phyloP scores from a whole-genome alignment of 2,888 invertebrate species.

The Tenodera sinensis region DNA sequence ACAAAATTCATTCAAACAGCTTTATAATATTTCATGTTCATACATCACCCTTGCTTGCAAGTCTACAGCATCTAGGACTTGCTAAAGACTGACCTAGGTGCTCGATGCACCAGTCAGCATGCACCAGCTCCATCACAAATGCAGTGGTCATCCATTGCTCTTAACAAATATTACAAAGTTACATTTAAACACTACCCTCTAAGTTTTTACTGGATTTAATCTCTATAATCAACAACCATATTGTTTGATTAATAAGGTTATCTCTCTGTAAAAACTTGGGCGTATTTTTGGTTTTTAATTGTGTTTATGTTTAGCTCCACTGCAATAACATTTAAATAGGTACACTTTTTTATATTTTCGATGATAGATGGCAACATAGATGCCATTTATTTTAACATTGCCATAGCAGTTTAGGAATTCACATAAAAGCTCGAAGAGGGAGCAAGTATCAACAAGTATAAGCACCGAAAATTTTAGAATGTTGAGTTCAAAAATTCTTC shows the following conservation, averaged over 20 bases:
- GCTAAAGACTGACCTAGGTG: not conserved
- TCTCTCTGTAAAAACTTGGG: not conserved
- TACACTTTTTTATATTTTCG: not conserved
- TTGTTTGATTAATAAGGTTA: not conserved
- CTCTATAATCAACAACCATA: not conserved
- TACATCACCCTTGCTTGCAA: not conserved
- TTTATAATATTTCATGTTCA: not conserved
- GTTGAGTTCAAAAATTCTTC: not conserved
- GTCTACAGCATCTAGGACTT: not conserved
- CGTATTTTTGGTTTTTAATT: not conserved
- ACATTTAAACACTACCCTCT: not conserved
- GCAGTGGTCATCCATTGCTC: conserved; percentile 4
- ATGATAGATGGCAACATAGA: not conserved
- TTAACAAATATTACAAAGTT: not conserved
- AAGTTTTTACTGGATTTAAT: not conserved
- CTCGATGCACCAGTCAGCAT: not conserved
- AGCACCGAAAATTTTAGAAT: conserved; percentile 21
- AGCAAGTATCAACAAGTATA: conserved; percentile 12
- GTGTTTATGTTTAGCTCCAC: not conserved
- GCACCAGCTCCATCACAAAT: not conserved
- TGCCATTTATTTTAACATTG: not conserved
- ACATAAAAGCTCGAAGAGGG: conserved; percentile 11
- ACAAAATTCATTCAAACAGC: not conserved
- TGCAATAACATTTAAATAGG: conserved; percentile 3
- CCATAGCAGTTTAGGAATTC: not conserved